Evolutionary conservation across 2,888 invertebrate species (phyloP), one percentile per base, ranked within the genome.

Genomic region (Habroteleia sp.): DNA sequence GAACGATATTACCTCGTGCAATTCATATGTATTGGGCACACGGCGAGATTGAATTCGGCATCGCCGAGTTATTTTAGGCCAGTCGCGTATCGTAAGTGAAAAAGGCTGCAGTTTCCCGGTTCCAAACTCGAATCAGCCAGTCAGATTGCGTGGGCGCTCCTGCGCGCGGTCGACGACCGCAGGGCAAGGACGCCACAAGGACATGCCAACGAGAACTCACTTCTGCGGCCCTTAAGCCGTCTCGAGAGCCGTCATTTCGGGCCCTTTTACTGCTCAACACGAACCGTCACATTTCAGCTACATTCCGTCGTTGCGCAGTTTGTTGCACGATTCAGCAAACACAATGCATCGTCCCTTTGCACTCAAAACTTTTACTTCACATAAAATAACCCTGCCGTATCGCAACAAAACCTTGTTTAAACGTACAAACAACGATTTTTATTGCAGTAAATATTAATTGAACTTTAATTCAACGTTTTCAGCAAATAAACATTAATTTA

Each of bases 121-220:
- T 78, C 77, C 76, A 76, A 80, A 77, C 77, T 79, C 76, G 74
- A 77, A 74, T 25, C 74, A 76, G 65, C 68, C 78, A 60, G 73
- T 76, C 77, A 73, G 71, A 74, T 82, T 80, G 81, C 81, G 81
- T 82, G 81, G 82, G 82, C 79, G 79, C 77, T 78, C 60, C 74
- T 77, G 77, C 75, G 78, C 65, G 77, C 82, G 86, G 87, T 87
- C 84, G 85, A 84, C 81, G 86, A 87, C 85, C 86, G 83, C 78
- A 82, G 82, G 86, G 85, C 87, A 87, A 87, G 87, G 87, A 87
- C 87, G 87, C 81, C 82, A 84, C 85, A 87, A 87, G 87, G 87
- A 87, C 86, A 86, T 81, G 80, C 81, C 81, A 23, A 58, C 63
- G 68, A 71, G 56, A 73, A 74, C 62, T 52, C 76, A 76, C 71